Percentiles rank a stretch among this genome's conserved stretches.
phyloP scores from a whole-genome alignment of 1,140 invertebrate species.

The Drosophila erecta region DNA sequence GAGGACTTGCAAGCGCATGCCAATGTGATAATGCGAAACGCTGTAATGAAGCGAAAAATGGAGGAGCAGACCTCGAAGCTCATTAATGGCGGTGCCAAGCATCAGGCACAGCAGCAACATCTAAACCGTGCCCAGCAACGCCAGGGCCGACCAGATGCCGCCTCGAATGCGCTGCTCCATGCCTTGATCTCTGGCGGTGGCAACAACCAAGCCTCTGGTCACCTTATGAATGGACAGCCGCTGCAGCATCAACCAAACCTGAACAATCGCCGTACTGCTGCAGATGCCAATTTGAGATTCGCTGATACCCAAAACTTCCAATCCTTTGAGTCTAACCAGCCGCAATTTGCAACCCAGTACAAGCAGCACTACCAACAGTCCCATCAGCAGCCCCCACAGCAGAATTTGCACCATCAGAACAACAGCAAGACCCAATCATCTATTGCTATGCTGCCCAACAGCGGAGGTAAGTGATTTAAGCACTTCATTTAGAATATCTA shows the following conservation, averaged over 20 bases:
- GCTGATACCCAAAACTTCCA: conserved; percentile 48
- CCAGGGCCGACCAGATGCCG: conserved; percentile 33
- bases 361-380: conserved; percentile 39
- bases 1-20: conserved; percentile 79
- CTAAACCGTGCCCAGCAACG: conserved; percentile 32
- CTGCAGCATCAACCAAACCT: conserved; percentile 21
- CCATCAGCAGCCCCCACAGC: conserved; percentile 9
- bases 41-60: conserved; percentile 79
- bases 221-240: conserved; percentile 21
- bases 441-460: conserved; percentile 60
- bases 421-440: conserved; percentile 32
- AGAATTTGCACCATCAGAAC: conserved; percentile 40
- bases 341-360: conserved; percentile 29
- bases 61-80: conserved; percentile 72
- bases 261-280: conserved; percentile 15
- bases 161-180: conserved; percentile 63
- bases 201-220: conserved; percentile 16
- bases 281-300: conserved; percentile 32
- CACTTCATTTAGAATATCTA: neutral
- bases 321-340: conserved; percentile 39
- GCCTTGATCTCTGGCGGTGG: conserved; percentile 60
- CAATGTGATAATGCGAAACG: conserved; percentile 81
- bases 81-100: conserved; percentile 38
- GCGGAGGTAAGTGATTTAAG: conserved; percentile 51
- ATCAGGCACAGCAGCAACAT: conserved; percentile 30